Evolutionary conservation across 2,113 vertebrate genomes (phyloP), one percentile per base, ranked within the genome.

Genomic region (Lates calcarifer): DNA sequence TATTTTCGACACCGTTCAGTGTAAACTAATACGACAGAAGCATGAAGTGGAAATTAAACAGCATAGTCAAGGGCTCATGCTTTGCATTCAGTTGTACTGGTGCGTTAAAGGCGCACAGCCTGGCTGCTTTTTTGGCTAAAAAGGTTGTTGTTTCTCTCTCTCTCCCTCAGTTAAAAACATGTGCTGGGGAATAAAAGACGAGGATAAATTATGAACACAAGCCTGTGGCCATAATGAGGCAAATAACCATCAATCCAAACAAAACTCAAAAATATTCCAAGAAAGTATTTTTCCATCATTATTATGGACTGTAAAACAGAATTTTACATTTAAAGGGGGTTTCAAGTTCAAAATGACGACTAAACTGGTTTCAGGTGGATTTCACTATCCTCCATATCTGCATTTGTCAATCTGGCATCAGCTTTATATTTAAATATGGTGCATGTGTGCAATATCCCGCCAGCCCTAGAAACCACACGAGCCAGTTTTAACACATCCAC

Each of bases 401-500:
- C 58, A 62, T 83, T 41, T 70, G 63, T 57, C 65, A 70, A 55
- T 65, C 69, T 82, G 61, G 11, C 49, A 61, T 45, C 65, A 64
- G 63, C n/a, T 61, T 78, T 81, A 10, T 45, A 68, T 88, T 84
- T 75, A 80, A 85, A 85, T 77, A 63, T 64, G 79, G 66, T 33
- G 60, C 55, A 62, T 20, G 68, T 78, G 57, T 77, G 67, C 26
- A 79, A 56, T 17, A 47, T 63, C 55, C 69, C 45, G 53, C 55
- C 62, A 67, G 58, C 33, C 37, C 17, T n/a, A 11, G 28, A 74
- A 64, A 70, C 68, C 67, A 75, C 74, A 85, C 15, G 60, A 68
- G 67, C 41, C 20, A 49, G n/a, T 64, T 85, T 87, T 84, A 81
- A 84, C 87, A 85, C 84, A 55, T 62, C 76, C 67, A 79, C 77